A percentile compares a stretch with the other conserved stretches of the same genome.
These are phyloP conservation scores for Sinonovacula constricta DNA, from an alignment of 1,140 invertebrate species.

Conservation along the genomic window DNA sequence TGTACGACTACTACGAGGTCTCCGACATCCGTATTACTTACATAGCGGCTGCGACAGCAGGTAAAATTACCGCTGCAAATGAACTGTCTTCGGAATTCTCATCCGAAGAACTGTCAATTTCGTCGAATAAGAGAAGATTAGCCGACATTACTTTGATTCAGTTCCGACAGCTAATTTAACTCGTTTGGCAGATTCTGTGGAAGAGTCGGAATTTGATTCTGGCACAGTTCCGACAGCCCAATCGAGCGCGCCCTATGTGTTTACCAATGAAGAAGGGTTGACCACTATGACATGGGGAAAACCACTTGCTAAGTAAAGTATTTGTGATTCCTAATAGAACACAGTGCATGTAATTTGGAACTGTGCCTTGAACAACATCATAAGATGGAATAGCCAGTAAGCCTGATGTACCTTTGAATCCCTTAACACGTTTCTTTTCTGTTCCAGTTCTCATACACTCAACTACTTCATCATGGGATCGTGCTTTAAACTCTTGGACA, in stretches of 20 bases:
- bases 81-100: slow-evolving; percentile 8
- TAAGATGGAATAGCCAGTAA: not conserved
- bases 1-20: not conserved
- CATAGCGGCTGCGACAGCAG: slow-evolving; percentile 20
- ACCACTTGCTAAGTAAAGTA: slow-evolving; percentile 28
- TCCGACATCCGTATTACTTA: slow-evolving; percentile 13
- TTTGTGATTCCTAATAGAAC: slow-evolving; percentile 48
- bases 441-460: not conserved
- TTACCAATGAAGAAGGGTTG: slow-evolving; percentile 19
- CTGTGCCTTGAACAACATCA: slow-evolving; percentile 39
- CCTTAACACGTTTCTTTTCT: no score
- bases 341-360: slow-evolving; percentile 49
- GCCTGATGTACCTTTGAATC: not conserved
- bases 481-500: not conserved
- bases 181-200: slow-evolving; percentile 44
- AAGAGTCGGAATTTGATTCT: slow-evolving; percentile 46
- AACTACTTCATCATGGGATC: not conserved
- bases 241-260: slow-evolving; percentile 30
- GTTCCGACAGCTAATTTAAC: slow-evolving; percentile 39
- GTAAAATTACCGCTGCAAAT: slow-evolving; percentile 7
- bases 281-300: slow-evolving; percentile 36
- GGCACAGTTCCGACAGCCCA: slow-evolving; percentile 43
- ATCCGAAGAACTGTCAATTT: slow-evolving; percentile 10
- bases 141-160: slow-evolving; percentile 3
- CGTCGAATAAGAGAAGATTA: slow-evolving; percentile 17